These are phyloP conservation scores for Caenorhabditis macrosperma DNA, from an alignment of 2,888 invertebrate species.

Conservation along the genomic window DNA sequence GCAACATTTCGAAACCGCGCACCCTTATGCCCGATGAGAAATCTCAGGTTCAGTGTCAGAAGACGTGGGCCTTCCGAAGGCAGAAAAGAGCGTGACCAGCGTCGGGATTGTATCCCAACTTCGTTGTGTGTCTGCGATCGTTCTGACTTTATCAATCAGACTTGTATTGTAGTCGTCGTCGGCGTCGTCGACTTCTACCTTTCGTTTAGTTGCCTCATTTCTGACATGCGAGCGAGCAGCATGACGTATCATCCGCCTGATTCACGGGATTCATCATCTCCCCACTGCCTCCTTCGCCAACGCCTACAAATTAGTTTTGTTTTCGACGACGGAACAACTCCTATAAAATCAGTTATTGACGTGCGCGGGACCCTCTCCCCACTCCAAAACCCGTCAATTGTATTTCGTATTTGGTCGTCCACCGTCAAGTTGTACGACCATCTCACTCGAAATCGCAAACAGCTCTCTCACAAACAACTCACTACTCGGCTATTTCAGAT, in stretches of 20 bases:
- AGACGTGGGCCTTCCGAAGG: constrained; percentile 4
- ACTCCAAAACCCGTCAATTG: constrained; percentile 15
- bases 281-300: background rate
- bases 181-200: background rate
- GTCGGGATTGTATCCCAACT: background rate
- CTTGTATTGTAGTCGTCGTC: background rate
- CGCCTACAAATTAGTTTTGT: constrained; percentile 29
- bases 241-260: background rate
- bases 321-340: background rate
- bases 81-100: constrained; percentile 13
- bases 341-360: constrained; percentile 18
- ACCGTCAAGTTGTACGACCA: constrained; percentile 34
- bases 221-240: background rate
- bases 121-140: background rate
- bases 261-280: constrained; percentile 1
- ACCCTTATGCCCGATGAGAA: background rate
- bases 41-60: background rate
- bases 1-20: background rate
- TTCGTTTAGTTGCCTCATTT: background rate
- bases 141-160: background rate
- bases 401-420: constrained; percentile 1
- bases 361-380: background rate
- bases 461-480: too few species aligned
- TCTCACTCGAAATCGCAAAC: background rate
- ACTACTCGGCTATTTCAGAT: constrained; percentile 19